Evolutionary conservation across 2,888 invertebrate genomes (phyloP), one percentile per base, ranked within the genome.

Genomic region (Ophion costatus): DNA sequence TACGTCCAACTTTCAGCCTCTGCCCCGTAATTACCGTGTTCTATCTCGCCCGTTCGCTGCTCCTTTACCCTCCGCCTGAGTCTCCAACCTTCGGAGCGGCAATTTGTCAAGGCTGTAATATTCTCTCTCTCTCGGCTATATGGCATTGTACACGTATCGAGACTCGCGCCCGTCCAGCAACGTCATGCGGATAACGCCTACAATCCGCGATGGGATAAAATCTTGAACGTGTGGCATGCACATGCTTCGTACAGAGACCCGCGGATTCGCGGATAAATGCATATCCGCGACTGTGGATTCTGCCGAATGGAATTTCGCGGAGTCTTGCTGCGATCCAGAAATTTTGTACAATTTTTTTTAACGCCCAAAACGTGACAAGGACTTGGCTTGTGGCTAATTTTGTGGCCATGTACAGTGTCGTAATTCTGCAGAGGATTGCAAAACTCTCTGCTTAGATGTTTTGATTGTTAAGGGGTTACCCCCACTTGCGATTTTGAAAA

Each of bases 101-200:
- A 93, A 93, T 93, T 93, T 93, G 93, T 93, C 93, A 93, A 93
- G 93, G 93, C 92, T 93, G 92, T 92, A 92, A 92, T 92, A 92
- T 92, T 45, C 45, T 45, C 45, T 91, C 90, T 89, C 88, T 86
- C 88, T 80, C 88, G 87, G 87, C 87, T 85, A 89, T 91, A 90
- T 90, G 90, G 90, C 91, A 91, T 91, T 91, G 78, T 82, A 84
- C 75, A 85, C 80, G 81, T 80, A 86, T 87, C 81, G 84, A 75
- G 69, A 14, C 59, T 71, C 64, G 64, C 77, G 42, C 67, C 29
- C 29, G 29, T 29, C 29, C 29, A 29, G 70, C 64, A 80, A 66
- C 83, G 75, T 69, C 24, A 82, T 76, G 81, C 76, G 75, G 78
- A 86, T 83, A 78, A 78, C 82, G 86, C 88, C 88, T 87, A 87